Evolutionary conservation across 2,888 invertebrate species (phyloP).

Genomic region (Conomelus anceps): DNA sequence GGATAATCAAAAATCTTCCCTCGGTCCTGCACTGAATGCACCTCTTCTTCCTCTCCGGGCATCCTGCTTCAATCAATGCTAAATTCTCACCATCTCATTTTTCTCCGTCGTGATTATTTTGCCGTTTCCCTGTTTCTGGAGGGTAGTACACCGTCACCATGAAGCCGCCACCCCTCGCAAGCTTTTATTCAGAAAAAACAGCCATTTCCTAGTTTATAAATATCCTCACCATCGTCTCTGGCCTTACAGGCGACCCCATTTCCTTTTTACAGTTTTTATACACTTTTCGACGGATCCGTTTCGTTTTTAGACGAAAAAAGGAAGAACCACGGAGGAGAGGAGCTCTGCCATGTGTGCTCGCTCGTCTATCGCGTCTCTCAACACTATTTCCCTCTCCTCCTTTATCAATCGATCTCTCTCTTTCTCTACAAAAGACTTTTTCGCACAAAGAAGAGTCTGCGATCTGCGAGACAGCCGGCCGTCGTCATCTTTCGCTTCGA

Average conservation of each 20-base stretch:
- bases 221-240: slow-evolving; percentile 17
- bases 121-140: slow-evolving; percentile 8
- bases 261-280: slow-evolving; percentile 28
- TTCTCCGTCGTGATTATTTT: background rate
- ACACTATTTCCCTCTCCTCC: background rate
- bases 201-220: slow-evolving; percentile 27
- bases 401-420: background rate
- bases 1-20: background rate
- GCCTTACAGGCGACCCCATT: slow-evolving; percentile 25
- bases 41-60: background rate
- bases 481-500: background rate
- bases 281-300: slow-evolving; percentile 17
- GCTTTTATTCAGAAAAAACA: slow-evolving; percentile 19
- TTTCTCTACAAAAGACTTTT: background rate
- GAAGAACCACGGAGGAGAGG: slow-evolving; percentile 18
- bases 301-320: slow-evolving; percentile 10
- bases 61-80: background rate
- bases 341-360: background rate
- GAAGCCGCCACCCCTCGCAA: background rate
- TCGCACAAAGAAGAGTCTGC: background rate
- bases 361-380: background rate
- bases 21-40: background rate
- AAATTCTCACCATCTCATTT: background rate
- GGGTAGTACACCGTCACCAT: slow-evolving; percentile 2
- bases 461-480: background rate